phyloP scores from a whole-genome alignment of 2,797 vertebrate genomes.

The Crenuchus spilurus region DNA sequence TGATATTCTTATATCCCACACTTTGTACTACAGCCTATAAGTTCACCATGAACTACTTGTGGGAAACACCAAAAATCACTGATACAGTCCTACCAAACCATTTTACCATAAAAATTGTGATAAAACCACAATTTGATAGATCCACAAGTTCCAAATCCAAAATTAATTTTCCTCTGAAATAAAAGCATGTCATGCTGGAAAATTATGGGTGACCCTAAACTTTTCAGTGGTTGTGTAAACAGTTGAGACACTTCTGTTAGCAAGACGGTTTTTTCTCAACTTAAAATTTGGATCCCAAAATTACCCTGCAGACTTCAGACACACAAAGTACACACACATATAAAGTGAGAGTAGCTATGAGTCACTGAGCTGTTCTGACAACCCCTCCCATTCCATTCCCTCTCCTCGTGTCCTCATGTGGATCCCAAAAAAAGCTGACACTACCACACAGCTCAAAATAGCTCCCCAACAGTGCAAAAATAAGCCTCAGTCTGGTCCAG shows the following conservation, averaged over 20 bases:
- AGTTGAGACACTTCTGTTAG: neutral
- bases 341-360: slow-evolving; percentile 60
- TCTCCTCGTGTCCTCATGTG: slow-evolving; percentile 63
- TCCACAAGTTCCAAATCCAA: too few species aligned
- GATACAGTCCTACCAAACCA: too few species aligned
- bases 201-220: too few species aligned
- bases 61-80: too few species aligned
- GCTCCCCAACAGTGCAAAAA: slow-evolving; percentile 37
- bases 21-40: too few species aligned
- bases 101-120: too few species aligned
- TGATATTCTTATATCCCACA: too few species aligned
- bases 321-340: slow-evolving; percentile 36
- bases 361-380: slow-evolving; percentile 64
- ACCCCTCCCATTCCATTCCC: slow-evolving; percentile 60
- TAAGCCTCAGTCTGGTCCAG: slow-evolving; percentile 25
- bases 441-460: slow-evolving; percentile 49
- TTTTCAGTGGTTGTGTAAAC: too few species aligned
- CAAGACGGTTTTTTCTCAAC: neutral
- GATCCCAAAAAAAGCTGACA: slow-evolving; percentile 53
- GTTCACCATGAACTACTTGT: too few species aligned
- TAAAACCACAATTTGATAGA: too few species aligned
- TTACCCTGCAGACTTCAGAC: slow-evolving; percentile 26
- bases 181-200: too few species aligned
- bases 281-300: slow-evolving; percentile 40
- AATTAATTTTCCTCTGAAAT: too few species aligned